These are phyloP conservation scores for Araneus ventricosus DNA, from an alignment of 1,140 invertebrate species.

Conservation along the genomic window DNA sequence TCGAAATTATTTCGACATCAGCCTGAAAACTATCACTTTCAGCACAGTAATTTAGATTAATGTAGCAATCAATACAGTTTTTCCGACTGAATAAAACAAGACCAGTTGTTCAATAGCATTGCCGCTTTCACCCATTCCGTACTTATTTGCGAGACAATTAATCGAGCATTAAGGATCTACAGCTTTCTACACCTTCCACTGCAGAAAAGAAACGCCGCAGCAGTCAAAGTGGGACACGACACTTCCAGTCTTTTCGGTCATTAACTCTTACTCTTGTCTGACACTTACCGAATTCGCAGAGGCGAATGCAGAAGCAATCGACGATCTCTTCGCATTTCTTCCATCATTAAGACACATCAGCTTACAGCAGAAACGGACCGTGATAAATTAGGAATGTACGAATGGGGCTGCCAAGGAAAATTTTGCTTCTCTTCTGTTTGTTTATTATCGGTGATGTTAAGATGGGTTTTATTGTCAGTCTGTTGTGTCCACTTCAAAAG, in stretches of 20 bases:
- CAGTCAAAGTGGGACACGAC: constrained; percentile 4
- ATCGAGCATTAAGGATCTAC: constrained; percentile 4
- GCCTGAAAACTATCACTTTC: not conserved
- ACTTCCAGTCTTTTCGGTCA: constrained; percentile 29
- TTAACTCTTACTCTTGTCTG: constrained; percentile 2
- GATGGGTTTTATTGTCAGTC: too few species aligned
- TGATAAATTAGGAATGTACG: not conserved
- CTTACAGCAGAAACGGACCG: not conserved
- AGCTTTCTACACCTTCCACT: not conserved
- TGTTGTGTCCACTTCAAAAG: too few species aligned
- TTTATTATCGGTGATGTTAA: too few species aligned
- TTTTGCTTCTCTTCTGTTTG: too few species aligned
- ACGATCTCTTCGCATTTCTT: not conserved
- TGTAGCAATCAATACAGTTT: not conserved
- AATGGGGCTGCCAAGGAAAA: too few species aligned
- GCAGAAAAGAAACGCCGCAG: not conserved
- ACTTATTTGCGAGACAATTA: constrained; percentile 30
- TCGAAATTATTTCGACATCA: not conserved
- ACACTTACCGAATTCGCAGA: not conserved
- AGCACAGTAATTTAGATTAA: not conserved
- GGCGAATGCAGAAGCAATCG: not conserved
- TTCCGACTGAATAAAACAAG: not conserved
- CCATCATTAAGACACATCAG: not conserved
- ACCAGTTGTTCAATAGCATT: not conserved
- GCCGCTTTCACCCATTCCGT: not conserved